Evolutionary conservation across 2,113 vertebrate species (phyloP).

Genomic region (Ictalurus punctatus): DNA sequence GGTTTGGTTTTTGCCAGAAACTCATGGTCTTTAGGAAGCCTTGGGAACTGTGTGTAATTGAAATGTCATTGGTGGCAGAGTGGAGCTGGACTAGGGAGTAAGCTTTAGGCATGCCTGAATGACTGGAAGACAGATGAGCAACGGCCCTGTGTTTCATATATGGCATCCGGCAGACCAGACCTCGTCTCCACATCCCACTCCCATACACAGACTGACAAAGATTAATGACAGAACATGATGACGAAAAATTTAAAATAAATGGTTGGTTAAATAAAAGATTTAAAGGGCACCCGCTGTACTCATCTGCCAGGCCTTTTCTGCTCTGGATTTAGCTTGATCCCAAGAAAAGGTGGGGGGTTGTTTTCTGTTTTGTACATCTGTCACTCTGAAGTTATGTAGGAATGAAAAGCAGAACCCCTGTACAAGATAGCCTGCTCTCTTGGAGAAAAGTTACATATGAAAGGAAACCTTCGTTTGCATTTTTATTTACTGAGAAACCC

Average conservation of each 20-base stretch:
- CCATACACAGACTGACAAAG: slow-evolving; percentile 62
- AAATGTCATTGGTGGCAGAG: slow-evolving; percentile 76
- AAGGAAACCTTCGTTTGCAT: not conserved
- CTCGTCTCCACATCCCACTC: slow-evolving; percentile 43
- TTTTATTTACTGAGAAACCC: slow-evolving; percentile 11
- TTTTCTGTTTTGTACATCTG: not conserved
- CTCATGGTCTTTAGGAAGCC: slow-evolving; percentile 61
- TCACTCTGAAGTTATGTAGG: not conserved
- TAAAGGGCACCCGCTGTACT: slow-evolving; percentile 60
- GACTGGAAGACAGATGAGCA: slow-evolving; percentile 71
- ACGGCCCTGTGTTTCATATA: slow-evolving; percentile 62
- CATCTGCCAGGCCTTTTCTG: slow-evolving; percentile 47
- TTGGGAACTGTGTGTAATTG: slow-evolving; percentile 73
- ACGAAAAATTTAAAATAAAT: slow-evolving; percentile 72
- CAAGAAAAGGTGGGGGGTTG: not conserved
- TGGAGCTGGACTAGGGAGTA: slow-evolving; percentile 68
- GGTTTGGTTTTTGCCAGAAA: slow-evolving; percentile 56
- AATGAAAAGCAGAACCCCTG: not conserved
- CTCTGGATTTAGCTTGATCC: not conserved
- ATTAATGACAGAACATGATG: slow-evolving; percentile 65
- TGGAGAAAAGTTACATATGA: not conserved
- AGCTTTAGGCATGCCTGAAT: slow-evolving; percentile 72
- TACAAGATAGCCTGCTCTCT: not conserved
- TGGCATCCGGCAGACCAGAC: slow-evolving; percentile 47
- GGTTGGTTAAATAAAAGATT: slow-evolving; percentile 58